Base-by-base conservation (phyloP, 2,113 vertebrate genomes). In the Oriolus oriolus region DNA sequence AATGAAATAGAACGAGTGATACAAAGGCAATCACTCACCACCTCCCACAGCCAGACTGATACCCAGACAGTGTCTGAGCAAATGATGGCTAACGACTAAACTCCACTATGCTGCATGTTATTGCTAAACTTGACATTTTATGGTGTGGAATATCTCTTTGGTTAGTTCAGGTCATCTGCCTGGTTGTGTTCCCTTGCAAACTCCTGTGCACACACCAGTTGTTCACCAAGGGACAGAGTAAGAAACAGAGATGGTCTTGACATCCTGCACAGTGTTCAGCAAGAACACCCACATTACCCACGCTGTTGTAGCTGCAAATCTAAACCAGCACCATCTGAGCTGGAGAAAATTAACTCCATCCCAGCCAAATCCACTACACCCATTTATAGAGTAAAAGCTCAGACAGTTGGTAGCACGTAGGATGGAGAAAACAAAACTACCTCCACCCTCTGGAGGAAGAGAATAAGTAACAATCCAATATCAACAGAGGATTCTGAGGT, bases 101-200 rank as follows among this genome's bases (percentile, higher is more conserved):
- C 4, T 6, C 19, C 2, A 1, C 31, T 71, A 3, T 3, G 4
- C 30, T 66, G 13, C 9, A 10, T 39, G 13, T 23, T 44, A 61
- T 47, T 44, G 27, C 17, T 66, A 16, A 87, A 13, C 13, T 8
- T 27, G 24, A 52, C 4, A 5, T n/a, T 76, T 33, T 27, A 53
- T 4, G 20, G 24, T 16, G 17, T 31, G 26, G n/a, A 53, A 33
- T 74, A 49, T 54, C 21, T 49, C 47, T 54, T 69, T 54, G n/a
- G 14, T 41, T 69, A 16, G n/a, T 41, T 61, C n/a, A 61, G 24
- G 30, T 49, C 21, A 49, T 49, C 63, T 83, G 54, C n/a, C 26
- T 54, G 26, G 4, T 49, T 54, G 20, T 19, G 14, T 31, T 76
- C 30, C 17, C 14, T 54, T 10, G 24, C 21, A 76, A 31, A 27